Evolutionary conservation across 1,140 invertebrate genomes (phyloP).

Genomic region (Drosophila simulans): DNA sequence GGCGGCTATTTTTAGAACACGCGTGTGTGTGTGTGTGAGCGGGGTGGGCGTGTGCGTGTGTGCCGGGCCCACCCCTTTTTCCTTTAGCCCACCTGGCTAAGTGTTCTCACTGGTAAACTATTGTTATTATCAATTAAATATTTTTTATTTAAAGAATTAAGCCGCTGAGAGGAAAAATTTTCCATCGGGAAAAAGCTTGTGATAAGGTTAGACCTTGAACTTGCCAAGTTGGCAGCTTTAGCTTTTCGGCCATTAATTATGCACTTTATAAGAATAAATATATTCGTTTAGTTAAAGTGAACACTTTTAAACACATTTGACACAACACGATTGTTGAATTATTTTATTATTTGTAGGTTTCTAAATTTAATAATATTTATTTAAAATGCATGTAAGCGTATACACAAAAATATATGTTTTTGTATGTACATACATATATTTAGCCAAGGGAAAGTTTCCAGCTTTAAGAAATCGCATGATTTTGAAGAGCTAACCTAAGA

Average conservation of each 20-base stretch:
- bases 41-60: constrained; percentile 1
- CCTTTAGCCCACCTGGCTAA: not conserved
- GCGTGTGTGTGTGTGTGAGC: constrained; percentile 13
- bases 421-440: too few species aligned
- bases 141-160: not conserved
- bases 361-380: too few species aligned
- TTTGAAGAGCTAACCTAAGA: not conserved
- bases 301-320: too few species aligned
- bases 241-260: not conserved
- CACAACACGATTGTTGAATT: too few species aligned
- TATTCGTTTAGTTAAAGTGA: not conserved
- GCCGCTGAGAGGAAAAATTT: constrained; percentile 1
- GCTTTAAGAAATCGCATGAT: not conserved
- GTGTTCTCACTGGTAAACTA: not conserved
- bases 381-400: too few species aligned
- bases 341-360: too few species aligned
- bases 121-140: not conserved
- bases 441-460: not conserved
- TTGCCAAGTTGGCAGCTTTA: constrained; percentile 32
- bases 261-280: not conserved
- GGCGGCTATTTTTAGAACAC: constrained; percentile 55
- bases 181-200: constrained; percentile 9
- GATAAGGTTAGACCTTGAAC: constrained; percentile 36
- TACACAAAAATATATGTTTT: too few species aligned
- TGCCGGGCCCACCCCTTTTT: constrained; percentile 2